These are phyloP conservation scores for Lepidurus couesii DNA, from an alignment of 1,140 invertebrate species.

Conservation along the genomic window DNA sequence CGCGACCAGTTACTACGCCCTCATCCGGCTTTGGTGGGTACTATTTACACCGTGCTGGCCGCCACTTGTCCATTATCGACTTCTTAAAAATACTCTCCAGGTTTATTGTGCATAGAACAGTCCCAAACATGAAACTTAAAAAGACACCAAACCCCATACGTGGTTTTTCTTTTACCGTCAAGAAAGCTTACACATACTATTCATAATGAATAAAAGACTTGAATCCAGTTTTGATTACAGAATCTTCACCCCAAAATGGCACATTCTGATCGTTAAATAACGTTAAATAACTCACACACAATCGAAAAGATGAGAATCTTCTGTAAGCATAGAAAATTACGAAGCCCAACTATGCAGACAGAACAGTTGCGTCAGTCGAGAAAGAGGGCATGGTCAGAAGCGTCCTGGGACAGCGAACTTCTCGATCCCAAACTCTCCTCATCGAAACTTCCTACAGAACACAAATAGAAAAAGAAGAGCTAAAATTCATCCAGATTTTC, in stretches of 20 bases:
- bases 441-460: neutral
- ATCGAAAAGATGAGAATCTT: no score
- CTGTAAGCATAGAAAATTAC: no score
- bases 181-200: neutral
- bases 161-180: no score
- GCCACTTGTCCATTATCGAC: constrained; percentile 24
- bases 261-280: neutral
- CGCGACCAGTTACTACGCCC: constrained; percentile 20
- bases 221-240: constrained; percentile 10
- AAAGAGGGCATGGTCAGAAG: neutral
- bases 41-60: constrained; percentile 30
- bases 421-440: constrained; percentile 7
- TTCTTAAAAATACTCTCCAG: constrained; percentile 24
- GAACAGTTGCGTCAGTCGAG: neutral
- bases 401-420: neutral
- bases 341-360: no score
- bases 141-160: neutral
- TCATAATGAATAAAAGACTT: neutral
- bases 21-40: constrained; percentile 23
- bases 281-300: no score
- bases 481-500: neutral
- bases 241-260: neutral
- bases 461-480: neutral
- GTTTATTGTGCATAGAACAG: constrained; percentile 20
- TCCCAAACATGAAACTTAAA: neutral